Conservation (phyloP, 2,888 invertebrate species). For the Steinernema carpocapsae region DNA sequence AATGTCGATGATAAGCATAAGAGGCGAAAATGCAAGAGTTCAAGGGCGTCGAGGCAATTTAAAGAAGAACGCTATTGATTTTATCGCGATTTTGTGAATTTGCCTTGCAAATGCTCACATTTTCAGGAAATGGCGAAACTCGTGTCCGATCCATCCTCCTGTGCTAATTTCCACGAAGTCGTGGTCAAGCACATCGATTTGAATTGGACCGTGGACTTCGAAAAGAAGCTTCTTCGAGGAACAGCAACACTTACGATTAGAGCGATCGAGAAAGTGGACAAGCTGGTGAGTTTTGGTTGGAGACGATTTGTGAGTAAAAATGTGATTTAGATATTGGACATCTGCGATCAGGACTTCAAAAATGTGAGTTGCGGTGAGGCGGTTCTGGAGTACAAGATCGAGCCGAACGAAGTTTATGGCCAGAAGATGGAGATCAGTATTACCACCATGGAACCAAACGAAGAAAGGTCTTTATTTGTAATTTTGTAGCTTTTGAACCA, state of each 20-base stretch:
- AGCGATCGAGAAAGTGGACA: conserved; percentile 36
- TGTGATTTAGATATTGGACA: conserved; percentile 78
- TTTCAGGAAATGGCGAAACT: background rate
- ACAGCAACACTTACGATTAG: background rate
- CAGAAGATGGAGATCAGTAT: conserved; percentile 40
- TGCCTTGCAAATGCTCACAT: no score
- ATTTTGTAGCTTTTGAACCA: no score
- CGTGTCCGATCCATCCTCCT: conserved; percentile 51
- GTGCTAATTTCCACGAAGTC: conserved; percentile 58
- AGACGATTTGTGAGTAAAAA: background rate
- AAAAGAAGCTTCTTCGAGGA: conserved; percentile 34
- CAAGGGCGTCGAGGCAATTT: no score
- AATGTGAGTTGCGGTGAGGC: conserved; percentile 73
- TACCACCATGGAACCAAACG: background rate
- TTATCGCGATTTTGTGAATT: no score
- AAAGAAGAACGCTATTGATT: no score
- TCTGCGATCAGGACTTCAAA: conserved; percentile 77
- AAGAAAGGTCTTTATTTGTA: no score
- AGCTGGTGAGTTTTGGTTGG: conserved; percentile 44
- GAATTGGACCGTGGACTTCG: conserved; percentile 64
- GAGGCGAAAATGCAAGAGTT: no score
- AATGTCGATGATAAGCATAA: no score
- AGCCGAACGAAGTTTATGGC: conserved; percentile 45
- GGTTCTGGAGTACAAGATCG: conserved; percentile 44
- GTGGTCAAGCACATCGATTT: conserved; percentile 59